A percentile compares a stretch with the other conserved stretches of the same genome.
Evolutionary conservation across 2,888 invertebrate genomes (phyloP).

Genomic region (Apamea sordens): DNA sequence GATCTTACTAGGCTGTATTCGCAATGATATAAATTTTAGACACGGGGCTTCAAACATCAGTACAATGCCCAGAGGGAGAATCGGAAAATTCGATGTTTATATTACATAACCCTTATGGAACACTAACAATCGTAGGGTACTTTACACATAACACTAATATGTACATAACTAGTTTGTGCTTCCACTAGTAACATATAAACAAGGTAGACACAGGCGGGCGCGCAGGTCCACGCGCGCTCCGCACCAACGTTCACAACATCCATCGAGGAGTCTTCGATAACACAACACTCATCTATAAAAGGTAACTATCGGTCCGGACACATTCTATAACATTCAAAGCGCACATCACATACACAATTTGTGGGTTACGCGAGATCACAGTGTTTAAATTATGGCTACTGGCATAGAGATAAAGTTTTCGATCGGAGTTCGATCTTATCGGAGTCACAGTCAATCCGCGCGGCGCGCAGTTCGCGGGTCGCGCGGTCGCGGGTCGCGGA

Average conservation of each 20-base stretch:
- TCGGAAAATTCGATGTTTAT: slow-evolving; percentile 87
- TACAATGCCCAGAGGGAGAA: slow-evolving; percentile 85
- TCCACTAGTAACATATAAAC: slow-evolving; percentile 82
- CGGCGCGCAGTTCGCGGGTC: slow-evolving; percentile 40
- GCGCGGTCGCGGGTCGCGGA: slow-evolving; percentile 24
- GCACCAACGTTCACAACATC: slow-evolving; percentile 72
- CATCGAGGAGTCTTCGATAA: slow-evolving; percentile 71
- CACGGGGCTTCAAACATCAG: slow-evolving; percentile 85
- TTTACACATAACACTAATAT: slow-evolving; percentile 89
- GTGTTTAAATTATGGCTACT: slow-evolving; percentile 87
- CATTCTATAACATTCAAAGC: slow-evolving; percentile 87
- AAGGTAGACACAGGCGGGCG: slow-evolving; percentile 56
- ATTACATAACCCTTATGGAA: slow-evolving; percentile 83
- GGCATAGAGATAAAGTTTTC: slow-evolving; percentile 77
- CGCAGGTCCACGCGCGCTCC: slow-evolving; percentile 60
- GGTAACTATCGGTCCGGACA: slow-evolving; percentile 87
- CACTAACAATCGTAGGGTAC: slow-evolving; percentile 82
- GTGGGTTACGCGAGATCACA: slow-evolving; percentile 88
- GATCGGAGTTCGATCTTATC: slow-evolving; percentile 60
- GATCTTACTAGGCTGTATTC: slow-evolving; percentile 82
- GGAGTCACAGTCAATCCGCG: slow-evolving; percentile 53
- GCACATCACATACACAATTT: slow-evolving; percentile 85
- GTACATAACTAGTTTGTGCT: slow-evolving; percentile 89
- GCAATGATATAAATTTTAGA: slow-evolving; percentile 76
- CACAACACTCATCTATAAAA: slow-evolving; percentile 81